Evolutionary conservation across 1,140 invertebrate species (phyloP).

Genomic region (Rhizoglyphus robini): DNA sequence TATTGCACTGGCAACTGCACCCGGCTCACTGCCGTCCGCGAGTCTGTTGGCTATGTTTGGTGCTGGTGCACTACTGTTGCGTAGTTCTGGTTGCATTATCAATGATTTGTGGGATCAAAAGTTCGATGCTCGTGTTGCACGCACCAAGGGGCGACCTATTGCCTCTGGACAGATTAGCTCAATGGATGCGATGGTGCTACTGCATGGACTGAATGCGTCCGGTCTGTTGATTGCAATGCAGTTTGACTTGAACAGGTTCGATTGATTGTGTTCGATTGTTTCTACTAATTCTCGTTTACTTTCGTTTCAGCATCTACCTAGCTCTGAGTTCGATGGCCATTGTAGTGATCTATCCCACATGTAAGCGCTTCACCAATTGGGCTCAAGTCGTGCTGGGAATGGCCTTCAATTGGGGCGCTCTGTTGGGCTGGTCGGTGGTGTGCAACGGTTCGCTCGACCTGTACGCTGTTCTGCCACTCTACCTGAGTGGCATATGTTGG

Average conservation of each 20-base stretch:
- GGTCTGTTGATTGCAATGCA: constrained; percentile 70
- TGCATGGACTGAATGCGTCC: constrained; percentile 61
- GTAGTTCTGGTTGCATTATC: constrained; percentile 91
- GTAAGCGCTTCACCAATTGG: constrained; percentile 88
- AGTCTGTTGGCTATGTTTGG: constrained; percentile 67
- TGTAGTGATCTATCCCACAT: constrained; percentile 79
- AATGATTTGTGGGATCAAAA: constrained; percentile 98
- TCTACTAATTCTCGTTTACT: too few relatives aligned
- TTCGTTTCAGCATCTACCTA: constrained; percentile 61
- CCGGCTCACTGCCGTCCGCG: constrained; percentile 53
- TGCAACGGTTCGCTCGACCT: constrained; percentile 42
- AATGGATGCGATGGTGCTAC: constrained; percentile 60
- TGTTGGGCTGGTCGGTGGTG: constrained; percentile 77
- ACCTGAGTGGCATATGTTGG: constrained; percentile 76
- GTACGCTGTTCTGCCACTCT: constrained; percentile 63
- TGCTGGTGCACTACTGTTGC: constrained; percentile 77
- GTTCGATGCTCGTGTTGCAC: constrained; percentile 71
- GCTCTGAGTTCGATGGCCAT: constrained; percentile 69
- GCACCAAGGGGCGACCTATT: constrained; percentile 70
- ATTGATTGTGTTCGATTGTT: too few relatives aligned
- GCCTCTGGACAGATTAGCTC: constrained; percentile 58
- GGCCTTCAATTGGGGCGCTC: constrained; percentile 92
- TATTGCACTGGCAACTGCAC: constrained; percentile 61
- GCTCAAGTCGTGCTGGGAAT: constrained; percentile 80
- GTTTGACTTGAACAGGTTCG: constrained; percentile 83